Conservation (phyloP, 2,797 vertebrate species). For the Capromys pilorides region DNA sequence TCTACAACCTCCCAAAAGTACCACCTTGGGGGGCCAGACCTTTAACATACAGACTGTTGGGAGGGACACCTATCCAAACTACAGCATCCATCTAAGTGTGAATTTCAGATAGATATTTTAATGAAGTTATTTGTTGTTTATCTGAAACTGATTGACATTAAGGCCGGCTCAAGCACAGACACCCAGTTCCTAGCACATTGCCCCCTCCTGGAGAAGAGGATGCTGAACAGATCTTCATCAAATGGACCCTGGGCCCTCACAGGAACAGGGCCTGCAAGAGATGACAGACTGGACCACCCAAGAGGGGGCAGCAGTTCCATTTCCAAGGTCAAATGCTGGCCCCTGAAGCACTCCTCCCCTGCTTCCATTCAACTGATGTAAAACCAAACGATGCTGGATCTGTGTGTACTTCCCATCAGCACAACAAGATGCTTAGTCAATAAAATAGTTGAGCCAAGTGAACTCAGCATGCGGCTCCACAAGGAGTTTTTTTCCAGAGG, state of each 20-base stretch:
- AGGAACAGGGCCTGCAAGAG: background rate
- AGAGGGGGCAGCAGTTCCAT: background rate
- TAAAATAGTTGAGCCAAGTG: conserved; percentile 93
- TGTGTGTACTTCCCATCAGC: conserved; percentile 88
- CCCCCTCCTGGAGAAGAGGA: background rate
- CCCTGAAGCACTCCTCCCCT: background rate
- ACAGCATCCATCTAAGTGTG: background rate
- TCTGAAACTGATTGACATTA: background rate
- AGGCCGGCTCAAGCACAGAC: background rate
- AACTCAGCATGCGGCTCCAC: conserved; percentile 92
- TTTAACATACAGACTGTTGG: background rate
- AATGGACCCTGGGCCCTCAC: background rate
- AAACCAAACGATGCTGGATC: conserved; percentile 79
- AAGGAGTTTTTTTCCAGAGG: conserved; percentile 89
- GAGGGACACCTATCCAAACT: background rate
- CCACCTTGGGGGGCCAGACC: background rate
- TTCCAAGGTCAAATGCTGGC: background rate
- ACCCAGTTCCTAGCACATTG: background rate
- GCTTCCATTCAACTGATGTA: conserved; percentile 84
- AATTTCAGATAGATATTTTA: background rate
- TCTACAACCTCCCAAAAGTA: background rate
- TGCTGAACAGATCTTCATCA: background rate
- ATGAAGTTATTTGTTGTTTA: background rate
- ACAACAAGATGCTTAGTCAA: conserved; percentile 94
- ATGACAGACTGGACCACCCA: background rate